These are phyloP conservation scores for Octonoba sinensis DNA, from an alignment of 2,888 invertebrate species.

Conservation along the genomic window DNA sequence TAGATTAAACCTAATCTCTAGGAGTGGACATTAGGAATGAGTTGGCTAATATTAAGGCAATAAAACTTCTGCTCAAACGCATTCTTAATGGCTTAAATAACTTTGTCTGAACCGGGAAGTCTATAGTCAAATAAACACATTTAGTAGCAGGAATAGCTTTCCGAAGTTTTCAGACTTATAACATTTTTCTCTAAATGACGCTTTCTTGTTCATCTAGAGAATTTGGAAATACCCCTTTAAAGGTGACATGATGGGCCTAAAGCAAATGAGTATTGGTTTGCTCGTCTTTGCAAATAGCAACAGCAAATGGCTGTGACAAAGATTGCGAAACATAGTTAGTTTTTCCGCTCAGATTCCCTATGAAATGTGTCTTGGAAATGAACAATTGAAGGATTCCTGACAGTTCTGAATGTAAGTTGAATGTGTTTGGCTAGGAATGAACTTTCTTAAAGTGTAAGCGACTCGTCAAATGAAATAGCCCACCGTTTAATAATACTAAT, in stretches of 20 bases:
- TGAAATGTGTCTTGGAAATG: no score
- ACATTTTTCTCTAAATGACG: conserved; percentile 41
- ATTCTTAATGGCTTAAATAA: conserved; percentile 57
- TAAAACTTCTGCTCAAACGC: conserved; percentile 58
- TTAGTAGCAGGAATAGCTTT: conserved; percentile 41
- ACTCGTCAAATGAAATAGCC: no score
- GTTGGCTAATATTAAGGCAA: conserved; percentile 62
- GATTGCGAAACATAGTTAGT: no score
- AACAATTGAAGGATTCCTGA: no score
- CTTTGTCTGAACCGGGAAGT: conserved; percentile 45
- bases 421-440: no score
- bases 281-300: conserved; percentile 8
- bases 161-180: conserved; percentile 38
- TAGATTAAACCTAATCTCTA: conserved; percentile 63
- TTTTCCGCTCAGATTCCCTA: no score
- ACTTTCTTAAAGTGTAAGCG: no score
- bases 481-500: no score
- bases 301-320: not conserved
- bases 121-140: conserved; percentile 60
- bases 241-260: conserved; percentile 48
- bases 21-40: conserved; percentile 61
- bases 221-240: conserved; percentile 45
- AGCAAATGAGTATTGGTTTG: conserved; percentile 25
- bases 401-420: no score
- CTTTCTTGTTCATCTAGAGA: conserved; percentile 49